These are phyloP conservation scores for Scomberomorus guttatus DNA, from an alignment of 2,797 vertebrate species.

Conservation along the genomic window DNA sequence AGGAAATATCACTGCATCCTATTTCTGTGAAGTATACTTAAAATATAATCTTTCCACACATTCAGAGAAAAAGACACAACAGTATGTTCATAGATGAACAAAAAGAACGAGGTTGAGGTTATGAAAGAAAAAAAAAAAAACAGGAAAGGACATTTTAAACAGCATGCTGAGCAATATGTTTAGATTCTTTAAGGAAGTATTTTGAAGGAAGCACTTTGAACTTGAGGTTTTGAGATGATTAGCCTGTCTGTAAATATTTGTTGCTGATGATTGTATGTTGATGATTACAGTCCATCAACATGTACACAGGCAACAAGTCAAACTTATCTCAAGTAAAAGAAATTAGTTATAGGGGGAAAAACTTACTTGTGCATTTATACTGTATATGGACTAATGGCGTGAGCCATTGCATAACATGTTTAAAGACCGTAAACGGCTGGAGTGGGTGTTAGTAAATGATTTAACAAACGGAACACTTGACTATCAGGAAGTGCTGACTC, in stretches of 20 bases:
- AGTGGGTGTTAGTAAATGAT: conserved; percentile 53
- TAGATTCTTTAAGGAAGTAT: background rate
- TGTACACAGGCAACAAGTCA: background rate
- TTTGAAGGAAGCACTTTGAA: conserved; percentile 21
- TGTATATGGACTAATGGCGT: background rate
- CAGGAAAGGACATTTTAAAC: background rate
- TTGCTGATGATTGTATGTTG: background rate
- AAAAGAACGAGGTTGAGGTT: background rate
- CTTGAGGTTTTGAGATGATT: background rate
- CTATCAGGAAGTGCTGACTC: conserved; percentile 55
- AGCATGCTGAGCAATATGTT: background rate
- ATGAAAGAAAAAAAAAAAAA: background rate
- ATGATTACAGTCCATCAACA: background rate
- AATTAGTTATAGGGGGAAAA: background rate
- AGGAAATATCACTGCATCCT: too few relatives aligned
- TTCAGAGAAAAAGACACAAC: background rate
- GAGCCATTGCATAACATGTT: conserved; percentile 32
- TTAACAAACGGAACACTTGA: conserved; percentile 49
- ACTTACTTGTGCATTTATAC: background rate
- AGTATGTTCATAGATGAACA: background rate
- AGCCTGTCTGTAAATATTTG: background rate
- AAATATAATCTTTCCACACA: background rate
- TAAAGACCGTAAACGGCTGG: conserved; percentile 10
- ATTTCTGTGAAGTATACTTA: background rate
- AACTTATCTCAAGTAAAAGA: background rate